Conservation (phyloP, 2,888 invertebrate genomes). For the Pherbina coryleti region DNA sequence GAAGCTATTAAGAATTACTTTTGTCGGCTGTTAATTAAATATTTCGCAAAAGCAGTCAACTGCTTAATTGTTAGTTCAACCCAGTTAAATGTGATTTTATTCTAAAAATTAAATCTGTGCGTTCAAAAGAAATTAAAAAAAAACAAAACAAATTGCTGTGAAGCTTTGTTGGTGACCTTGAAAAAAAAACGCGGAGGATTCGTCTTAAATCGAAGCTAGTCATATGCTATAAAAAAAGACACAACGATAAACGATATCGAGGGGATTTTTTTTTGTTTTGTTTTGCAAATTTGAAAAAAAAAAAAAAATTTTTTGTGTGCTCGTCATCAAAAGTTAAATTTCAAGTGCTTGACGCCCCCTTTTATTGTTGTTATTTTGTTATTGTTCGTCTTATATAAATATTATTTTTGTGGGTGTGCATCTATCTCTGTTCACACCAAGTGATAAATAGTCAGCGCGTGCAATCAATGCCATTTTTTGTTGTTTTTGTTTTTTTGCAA, state of each 20-base stretch:
- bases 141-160: not conserved
- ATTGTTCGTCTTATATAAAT: not conserved
- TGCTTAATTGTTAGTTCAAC: not conserved
- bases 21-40: not conserved
- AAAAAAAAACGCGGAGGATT: not conserved
- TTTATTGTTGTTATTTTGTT: not conserved
- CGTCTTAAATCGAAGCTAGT: not conserved
- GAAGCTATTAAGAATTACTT: not conserved
- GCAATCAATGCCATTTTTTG: constrained; percentile 10
- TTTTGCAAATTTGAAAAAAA: not conserved
- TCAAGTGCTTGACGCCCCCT: constrained; percentile 3
- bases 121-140: not conserved
- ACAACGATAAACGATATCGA: not conserved
- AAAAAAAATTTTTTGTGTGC: not conserved
- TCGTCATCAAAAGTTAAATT: not conserved
- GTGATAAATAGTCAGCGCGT: constrained; percentile 4
- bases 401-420: not conserved
- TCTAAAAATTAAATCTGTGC: not conserved
- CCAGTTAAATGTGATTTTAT: not conserved
- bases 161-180: not conserved
- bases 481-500: not conserved
- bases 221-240: not conserved
- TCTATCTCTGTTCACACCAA: not conserved
- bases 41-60: not conserved
- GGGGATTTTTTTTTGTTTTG: not conserved